Conservation (phyloP, 2,888 invertebrate genomes). For the Andricus curvator region DNA sequence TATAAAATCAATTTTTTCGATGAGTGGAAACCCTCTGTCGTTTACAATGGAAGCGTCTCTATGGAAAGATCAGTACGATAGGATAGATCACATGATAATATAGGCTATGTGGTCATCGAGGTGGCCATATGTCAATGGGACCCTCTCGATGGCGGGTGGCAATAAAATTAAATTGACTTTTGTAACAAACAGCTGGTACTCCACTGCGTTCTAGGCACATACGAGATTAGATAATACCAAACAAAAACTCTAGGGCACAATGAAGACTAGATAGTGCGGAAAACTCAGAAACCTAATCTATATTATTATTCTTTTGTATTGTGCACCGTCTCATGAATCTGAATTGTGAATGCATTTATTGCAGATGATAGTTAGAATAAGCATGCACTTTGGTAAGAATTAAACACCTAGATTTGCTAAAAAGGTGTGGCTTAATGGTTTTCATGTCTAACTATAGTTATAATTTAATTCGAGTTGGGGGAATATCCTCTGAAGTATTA, state of each 20-base stretch:
- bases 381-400: too few relatives aligned
- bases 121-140: not conserved
- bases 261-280: not conserved
- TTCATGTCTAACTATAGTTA: too few relatives aligned
- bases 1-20: not conserved
- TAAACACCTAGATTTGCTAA: too few relatives aligned
- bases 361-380: not conserved
- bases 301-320: not conserved
- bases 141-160: not conserved
- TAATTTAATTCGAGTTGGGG: too few relatives aligned
- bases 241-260: not conserved
- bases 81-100: not conserved
- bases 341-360: not conserved
- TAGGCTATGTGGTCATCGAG: not conserved
- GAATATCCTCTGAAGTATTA: too few relatives aligned
- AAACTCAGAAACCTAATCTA: not conserved
- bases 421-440: too few relatives aligned
- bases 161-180: conserved; percentile 39
- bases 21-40: not conserved
- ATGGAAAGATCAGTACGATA: not conserved
- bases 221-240: conserved; percentile 2
- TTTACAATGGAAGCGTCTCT: not conserved
- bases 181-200: conserved; percentile 31
- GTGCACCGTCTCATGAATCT: not conserved
- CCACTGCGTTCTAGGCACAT: not conserved